Percentiles rank a stretch among this genome's conserved stretches.
Conservation (phyloP, 2,797 vertebrate species). For the Peromyscus eremicus region DNA sequence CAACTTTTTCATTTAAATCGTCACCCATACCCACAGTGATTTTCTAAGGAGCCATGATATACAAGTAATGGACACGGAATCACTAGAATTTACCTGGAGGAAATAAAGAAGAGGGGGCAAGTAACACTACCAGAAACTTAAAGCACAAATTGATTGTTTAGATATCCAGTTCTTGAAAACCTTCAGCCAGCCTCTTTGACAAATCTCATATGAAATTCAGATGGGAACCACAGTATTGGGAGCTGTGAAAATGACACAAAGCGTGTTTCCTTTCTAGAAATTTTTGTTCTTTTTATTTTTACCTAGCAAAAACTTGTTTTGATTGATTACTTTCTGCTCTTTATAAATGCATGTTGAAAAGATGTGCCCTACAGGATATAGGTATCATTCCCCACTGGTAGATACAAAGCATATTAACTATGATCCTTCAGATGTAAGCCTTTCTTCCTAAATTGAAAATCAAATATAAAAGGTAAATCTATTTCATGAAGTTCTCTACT, state of each 20-base stretch:
- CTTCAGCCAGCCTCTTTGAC: not conserved
- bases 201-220: not conserved
- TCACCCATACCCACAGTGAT: not conserved
- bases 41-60: not conserved
- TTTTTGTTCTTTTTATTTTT: not conserved
- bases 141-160: not conserved
- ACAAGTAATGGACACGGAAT: not conserved
- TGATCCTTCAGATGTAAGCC: not conserved
- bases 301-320: not conserved
- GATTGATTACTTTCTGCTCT: not conserved
- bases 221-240: not conserved
- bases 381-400: not conserved
- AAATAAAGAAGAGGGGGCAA: not conserved
- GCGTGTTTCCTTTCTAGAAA: not conserved
- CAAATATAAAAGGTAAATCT: not conserved
- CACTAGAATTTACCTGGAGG: not conserved
- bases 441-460: not conserved
- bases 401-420: not conserved
- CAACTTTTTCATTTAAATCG: not conserved
- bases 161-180: not conserved
- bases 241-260: not conserved
- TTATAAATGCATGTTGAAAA: not conserved
- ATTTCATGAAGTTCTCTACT: conserved; percentile 5
- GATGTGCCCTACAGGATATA: not conserved
- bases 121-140: not conserved